phyloP scores from a whole-genome alignment of 1,140 invertebrate species.

The Drosophila ironensis region DNA sequence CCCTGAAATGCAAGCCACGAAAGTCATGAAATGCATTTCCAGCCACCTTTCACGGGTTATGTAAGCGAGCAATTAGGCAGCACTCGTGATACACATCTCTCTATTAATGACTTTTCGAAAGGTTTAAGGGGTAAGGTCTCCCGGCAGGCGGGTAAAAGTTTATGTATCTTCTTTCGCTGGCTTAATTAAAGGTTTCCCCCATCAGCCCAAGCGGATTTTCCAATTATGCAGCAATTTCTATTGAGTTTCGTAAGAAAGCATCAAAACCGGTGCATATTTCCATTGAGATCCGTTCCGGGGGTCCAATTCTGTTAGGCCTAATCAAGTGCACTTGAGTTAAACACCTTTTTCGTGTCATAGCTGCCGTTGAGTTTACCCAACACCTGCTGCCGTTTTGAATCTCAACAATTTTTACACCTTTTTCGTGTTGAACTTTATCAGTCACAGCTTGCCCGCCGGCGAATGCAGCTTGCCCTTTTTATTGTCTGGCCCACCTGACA shows the following conservation, averaged over 20 bases:
- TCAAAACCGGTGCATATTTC: too few species aligned
- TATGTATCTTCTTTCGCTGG: constrained; percentile 9
- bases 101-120: constrained; percentile 28
- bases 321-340: too few species aligned
- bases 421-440: constrained; percentile 22
- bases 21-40: constrained; percentile 29
- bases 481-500: constrained; percentile 33
- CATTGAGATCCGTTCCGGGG: too few species aligned
- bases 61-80: constrained; percentile 30
- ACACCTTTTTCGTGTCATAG: too few species aligned
- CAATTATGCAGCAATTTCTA: too few species aligned
- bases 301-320: too few species aligned
- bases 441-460: constrained; percentile 8
- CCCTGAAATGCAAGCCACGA: constrained; percentile 31
- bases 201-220: too few species aligned
- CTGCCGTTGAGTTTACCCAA: too few species aligned
- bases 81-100: constrained; percentile 31
- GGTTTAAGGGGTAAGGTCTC: too few species aligned
- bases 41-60: constrained; percentile 29
- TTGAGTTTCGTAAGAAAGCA: too few species aligned
- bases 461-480: constrained; percentile 41
- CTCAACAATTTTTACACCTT: background rate
- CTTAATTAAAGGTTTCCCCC: background rate
- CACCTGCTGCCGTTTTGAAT: background rate
- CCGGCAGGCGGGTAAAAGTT: constrained; percentile 5